Evolutionary conservation across 2,888 invertebrate species (phyloP).

Genomic region (Xylota sylvarum): DNA sequence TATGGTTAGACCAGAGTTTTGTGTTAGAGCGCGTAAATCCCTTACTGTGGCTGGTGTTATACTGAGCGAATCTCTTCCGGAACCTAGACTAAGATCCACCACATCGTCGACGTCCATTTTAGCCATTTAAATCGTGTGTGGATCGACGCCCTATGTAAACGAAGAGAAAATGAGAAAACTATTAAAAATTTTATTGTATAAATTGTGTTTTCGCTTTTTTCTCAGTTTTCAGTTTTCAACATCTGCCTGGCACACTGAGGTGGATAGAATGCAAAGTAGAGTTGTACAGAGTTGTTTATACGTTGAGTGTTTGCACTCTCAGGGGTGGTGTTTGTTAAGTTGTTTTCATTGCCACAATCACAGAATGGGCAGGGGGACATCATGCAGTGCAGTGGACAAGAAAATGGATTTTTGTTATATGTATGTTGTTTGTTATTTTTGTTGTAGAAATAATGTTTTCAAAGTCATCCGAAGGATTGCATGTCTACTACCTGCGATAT

Average conservation of each 20-base stretch:
- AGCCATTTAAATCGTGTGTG: conserved; percentile 85
- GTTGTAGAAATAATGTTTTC: conserved; percentile 43
- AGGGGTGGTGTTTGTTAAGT: conserved; percentile 50
- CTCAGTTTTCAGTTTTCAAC: conserved; percentile 68
- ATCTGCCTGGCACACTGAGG: conserved; percentile 73
- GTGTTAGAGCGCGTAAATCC: conserved; percentile 87
- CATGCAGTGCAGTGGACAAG: conserved; percentile 47
- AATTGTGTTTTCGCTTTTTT: conserved; percentile 46
- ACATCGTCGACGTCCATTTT: conserved; percentile 96
- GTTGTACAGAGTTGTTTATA: conserved; percentile 41
- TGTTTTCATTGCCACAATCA: conserved; percentile 34
- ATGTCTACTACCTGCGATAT: conserved; percentile 65
- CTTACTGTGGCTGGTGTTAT: conserved; percentile 84
- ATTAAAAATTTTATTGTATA: conserved; percentile 65
- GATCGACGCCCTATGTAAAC: conserved; percentile 80
- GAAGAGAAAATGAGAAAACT: conserved; percentile 58
- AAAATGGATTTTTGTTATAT: conserved; percentile 15
- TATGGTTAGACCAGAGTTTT: conserved; percentile 87
- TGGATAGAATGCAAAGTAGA: conserved; percentile 67
- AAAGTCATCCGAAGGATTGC: conserved; percentile 66
- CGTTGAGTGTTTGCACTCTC: conserved; percentile 61
- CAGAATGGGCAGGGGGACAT: conserved; percentile 6
- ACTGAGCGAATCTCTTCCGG: conserved; percentile 84
- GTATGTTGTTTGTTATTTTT: conserved; percentile 10
- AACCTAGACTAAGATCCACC: conserved; percentile 92